Evolutionary conservation across 64 coral and sea anemone genomes (phyloP).

Genomic region (Montipora efflorescens): DNA sequence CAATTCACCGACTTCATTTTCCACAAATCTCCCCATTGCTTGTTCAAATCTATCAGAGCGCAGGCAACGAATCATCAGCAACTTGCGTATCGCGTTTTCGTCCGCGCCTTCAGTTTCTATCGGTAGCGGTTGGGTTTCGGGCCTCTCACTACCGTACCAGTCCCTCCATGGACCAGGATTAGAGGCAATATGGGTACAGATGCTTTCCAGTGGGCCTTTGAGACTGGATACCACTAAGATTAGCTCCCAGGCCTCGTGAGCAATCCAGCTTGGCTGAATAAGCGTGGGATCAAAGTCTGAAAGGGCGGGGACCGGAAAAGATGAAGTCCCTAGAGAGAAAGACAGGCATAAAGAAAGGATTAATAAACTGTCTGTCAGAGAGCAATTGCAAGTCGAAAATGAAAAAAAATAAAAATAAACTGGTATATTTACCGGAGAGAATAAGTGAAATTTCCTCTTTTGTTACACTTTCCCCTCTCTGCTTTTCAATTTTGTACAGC

Average conservation of each 20-base stretch:
- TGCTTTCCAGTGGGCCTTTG: conserved; percentile 85
- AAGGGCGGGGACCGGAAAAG: conserved; percentile 63
- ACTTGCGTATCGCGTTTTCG: conserved; percentile 50
- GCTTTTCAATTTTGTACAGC: conserved; percentile 70
- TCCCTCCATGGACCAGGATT: conserved; percentile 80
- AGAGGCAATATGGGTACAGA: conserved; percentile 90
- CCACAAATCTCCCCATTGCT: conserved; percentile 72
- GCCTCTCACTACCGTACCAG: conserved; percentile 79
- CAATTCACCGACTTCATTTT: conserved; percentile 59
- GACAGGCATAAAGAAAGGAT: neutral
- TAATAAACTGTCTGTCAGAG: neutral
- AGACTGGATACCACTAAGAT: conserved; percentile 81
- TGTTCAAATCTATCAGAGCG: conserved; percentile 78
- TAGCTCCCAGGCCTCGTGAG: conserved; percentile 75
- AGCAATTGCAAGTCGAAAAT: neutral
- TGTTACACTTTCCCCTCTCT: conserved; percentile 16
- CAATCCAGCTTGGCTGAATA: conserved; percentile 87
- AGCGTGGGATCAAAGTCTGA: conserved; percentile 98
- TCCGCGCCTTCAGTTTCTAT: conserved; percentile 58
- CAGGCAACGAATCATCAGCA: conserved; percentile 87
- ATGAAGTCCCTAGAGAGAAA: conserved; percentile 40
- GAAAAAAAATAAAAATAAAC: neutral
- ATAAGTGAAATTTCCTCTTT: conserved; percentile 65
- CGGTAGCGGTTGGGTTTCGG: conserved; percentile 65
- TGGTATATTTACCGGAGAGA: conserved; percentile 36